Conservation (phyloP, 2,888 invertebrate species). For the Alloplasta piceator region DNA sequence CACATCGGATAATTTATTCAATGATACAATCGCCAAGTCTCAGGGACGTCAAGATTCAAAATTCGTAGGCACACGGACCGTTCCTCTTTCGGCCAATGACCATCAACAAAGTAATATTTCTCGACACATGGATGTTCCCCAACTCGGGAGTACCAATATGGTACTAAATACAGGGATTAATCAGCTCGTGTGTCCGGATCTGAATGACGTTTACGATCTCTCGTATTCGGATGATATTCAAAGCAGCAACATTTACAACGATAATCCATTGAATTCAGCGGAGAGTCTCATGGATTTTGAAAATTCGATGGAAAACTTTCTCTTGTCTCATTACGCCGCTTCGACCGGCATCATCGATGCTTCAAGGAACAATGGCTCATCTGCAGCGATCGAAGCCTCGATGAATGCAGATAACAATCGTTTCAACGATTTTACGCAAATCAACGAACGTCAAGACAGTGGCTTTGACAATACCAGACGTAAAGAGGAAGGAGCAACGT, state of each 20-base stretch:
- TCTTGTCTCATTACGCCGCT: conserved; percentile 40
- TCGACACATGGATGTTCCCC: conserved; percentile 5
- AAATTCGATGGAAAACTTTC: conserved; percentile 51
- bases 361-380: conserved; percentile 14
- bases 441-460: conserved; percentile 8
- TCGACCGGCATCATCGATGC: conserved; percentile 3
- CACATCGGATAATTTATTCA: conserved; percentile 36
- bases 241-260: conserved; percentile 44
- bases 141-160: conserved; percentile 53
- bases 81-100: background rate
- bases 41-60: conserved; percentile 11
- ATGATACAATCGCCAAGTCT: conserved; percentile 9
- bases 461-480: conserved; percentile 27
- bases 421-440: conserved; percentile 39
- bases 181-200: conserved; percentile 56
- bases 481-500: background rate
- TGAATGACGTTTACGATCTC: conserved; percentile 41
- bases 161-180: conserved; percentile 56
- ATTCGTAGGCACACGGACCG: background rate
- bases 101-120: conserved; percentile 42
- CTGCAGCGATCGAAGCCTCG: conserved; percentile 1
- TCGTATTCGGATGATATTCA: conserved; percentile 33
- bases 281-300: conserved; percentile 54
- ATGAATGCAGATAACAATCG: background rate
- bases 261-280: conserved; percentile 38